Evolutionary conservation across 2,113 vertebrate genomes (phyloP), one percentile per base, ranked within the genome.

Genomic region (Varanus komodoensis): DNA sequence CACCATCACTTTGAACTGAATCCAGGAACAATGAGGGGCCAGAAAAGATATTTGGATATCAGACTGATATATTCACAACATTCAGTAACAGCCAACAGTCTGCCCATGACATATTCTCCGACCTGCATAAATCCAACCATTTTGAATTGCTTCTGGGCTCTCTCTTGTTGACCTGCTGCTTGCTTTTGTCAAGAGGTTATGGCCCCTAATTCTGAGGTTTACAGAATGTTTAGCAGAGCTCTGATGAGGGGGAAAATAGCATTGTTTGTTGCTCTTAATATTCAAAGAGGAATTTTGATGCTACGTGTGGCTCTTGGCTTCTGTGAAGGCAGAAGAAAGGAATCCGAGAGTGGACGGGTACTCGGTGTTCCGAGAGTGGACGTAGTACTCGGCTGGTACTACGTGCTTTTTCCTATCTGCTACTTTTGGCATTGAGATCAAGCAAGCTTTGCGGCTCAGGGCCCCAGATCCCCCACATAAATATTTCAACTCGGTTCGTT

Each of bases 381-480:
- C n/a, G n/a, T n/a, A n/a, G n/a, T n/a, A n/a, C n/a, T n/a, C n/a
- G n/a, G n/a, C 83, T 94, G 92, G 68, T 32, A 87, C 89, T 93
- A 86, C 50, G 44, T 84, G 14, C 74, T 50, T 50, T 69, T 29
- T 23, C 11, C 61, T 64, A 64, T 21, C 61, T 64, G 61, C 50
- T 44, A 38, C 75, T 88, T 84, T 80, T 92, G 92, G 89, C 93
- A 90, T 90, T 88, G 88, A 93, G 78, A 94, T 92, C 0, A 0
- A 95, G 90, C 74, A 91, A 50, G 73, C 92, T 93, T 86, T 71
- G 44, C 27, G 5, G 64, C 83, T 86, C 64, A 79, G 71, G 74
- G 89, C 80, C 91, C 85, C 83, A 92, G 95, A 90, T 94, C 95
- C 93, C 95, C 92, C 17, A 87, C 48, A 92, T 94, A 94, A 94